Conservation (phyloP, 2,113 vertebrate genomes). For the Gorilla gorilla region DNA sequence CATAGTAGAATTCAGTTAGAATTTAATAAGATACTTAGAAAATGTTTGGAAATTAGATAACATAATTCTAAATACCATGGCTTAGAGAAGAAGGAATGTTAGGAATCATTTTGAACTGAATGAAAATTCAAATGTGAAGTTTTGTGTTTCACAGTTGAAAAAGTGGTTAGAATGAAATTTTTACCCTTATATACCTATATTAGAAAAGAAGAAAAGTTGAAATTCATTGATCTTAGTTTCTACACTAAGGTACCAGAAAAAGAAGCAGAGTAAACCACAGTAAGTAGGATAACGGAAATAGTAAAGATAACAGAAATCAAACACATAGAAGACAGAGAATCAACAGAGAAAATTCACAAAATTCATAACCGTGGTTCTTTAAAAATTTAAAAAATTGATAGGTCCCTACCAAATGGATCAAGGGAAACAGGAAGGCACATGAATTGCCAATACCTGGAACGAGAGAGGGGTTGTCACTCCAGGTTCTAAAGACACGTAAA, state of each 20-base stretch:
- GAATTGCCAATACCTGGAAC: background rate
- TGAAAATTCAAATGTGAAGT: background rate
- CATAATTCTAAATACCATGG: background rate
- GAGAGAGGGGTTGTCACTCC: background rate
- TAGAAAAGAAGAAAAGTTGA: background rate
- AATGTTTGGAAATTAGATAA: conserved; percentile 8
- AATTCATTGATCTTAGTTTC: background rate
- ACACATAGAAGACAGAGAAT: background rate
- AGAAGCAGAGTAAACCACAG: background rate
- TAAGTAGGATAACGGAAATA: background rate
- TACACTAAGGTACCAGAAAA: background rate
- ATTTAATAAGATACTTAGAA: background rate
- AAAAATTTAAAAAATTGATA: background rate
- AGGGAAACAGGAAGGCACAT: background rate
- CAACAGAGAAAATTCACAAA: background rate
- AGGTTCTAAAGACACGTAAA: background rate
- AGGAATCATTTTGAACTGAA: conserved; percentile 18
- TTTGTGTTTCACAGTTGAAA: background rate
- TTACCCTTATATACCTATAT: background rate
- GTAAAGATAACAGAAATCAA: background rate
- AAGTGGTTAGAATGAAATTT: background rate
- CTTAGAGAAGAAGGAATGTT: background rate
- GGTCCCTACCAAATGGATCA: background rate
- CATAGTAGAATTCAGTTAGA: background rate
- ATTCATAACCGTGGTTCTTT: background rate